Evolutionary conservation across 2,113 vertebrate genomes (phyloP).

Genomic region (Misgurnus mizolepis): DNA sequence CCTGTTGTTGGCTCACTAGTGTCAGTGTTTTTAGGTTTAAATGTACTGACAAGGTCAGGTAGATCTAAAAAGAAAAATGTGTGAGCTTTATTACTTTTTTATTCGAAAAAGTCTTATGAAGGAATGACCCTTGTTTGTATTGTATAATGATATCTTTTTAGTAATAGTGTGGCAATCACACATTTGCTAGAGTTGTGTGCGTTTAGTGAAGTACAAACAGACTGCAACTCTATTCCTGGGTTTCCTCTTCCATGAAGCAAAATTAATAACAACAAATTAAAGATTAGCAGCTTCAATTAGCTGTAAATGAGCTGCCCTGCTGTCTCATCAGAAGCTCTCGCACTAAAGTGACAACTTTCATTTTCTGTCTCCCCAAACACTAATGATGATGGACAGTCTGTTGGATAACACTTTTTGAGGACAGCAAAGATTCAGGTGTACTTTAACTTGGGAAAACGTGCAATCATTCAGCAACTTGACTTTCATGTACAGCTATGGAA

Average conservation of each 20-base stretch:
- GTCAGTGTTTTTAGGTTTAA: too few species aligned
- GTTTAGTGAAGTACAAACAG: not conserved
- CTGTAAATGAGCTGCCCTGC: slow-evolving; percentile 57
- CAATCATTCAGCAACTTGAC: not conserved
- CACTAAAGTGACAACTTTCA: slow-evolving; percentile 58
- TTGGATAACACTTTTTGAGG: slow-evolving; percentile 18
- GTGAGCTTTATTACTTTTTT: too few species aligned
- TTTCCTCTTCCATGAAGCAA: slow-evolving; percentile 20
- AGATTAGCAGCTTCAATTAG: slow-evolving; percentile 66
- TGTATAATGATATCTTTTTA: not conserved
- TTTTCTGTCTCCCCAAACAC: slow-evolving; percentile 58
- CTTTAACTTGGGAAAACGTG: not conserved
- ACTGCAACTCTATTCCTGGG: not conserved
- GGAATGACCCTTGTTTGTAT: not conserved
- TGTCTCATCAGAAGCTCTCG: slow-evolving; percentile 48
- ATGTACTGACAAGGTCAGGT: too few species aligned
- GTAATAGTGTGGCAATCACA: not conserved
- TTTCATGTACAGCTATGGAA: not conserved
- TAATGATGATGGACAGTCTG: not conserved
- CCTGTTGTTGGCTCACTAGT: too few species aligned
- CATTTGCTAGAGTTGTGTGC: not conserved
- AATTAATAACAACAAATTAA: slow-evolving; percentile 63
- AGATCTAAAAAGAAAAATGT: too few species aligned
- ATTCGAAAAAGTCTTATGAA: too few species aligned
- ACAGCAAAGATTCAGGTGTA: slow-evolving; percentile 8